Conservation (phyloP, 1,140 invertebrate species). For the Zaprionus nigranus region DNA sequence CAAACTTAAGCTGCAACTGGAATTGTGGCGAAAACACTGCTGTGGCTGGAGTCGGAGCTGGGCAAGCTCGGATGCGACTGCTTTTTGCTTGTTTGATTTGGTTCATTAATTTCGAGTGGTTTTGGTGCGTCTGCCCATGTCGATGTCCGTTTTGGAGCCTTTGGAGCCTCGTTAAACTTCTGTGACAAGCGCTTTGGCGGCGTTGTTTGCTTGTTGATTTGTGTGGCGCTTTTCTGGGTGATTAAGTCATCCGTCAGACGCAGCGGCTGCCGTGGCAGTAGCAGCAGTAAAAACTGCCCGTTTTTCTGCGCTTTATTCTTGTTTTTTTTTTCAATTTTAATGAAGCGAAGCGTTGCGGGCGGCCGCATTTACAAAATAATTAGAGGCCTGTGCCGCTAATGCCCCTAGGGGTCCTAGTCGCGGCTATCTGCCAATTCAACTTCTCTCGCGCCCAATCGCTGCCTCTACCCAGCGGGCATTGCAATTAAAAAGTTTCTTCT, state of each 20-base stretch:
- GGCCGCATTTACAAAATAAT: constrained; percentile 66
- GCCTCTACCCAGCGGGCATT: constrained; percentile 16
- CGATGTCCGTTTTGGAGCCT: constrained; percentile 7
- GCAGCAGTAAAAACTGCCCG: constrained; percentile 15
- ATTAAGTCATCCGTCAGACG: constrained; percentile 76
- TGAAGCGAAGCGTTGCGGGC: constrained; percentile 57
- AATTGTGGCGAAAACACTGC: constrained; percentile 25
- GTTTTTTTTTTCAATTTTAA: constrained; percentile 38
- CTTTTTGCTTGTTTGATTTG: constrained; percentile 70
- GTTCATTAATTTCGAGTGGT: constrained; percentile 74
- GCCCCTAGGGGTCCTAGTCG: constrained; percentile 12
- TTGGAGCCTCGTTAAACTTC: constrained; percentile 56
- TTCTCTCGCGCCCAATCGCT: not conserved
- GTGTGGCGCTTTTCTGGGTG: constrained; percentile 76
- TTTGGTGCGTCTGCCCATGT: constrained; percentile 22
- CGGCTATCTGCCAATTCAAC: constrained; percentile 8
- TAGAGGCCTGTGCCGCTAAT: constrained; percentile 51
- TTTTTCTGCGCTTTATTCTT: constrained; percentile 6
- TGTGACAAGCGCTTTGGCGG: constrained; percentile 48
- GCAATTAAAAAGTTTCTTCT: constrained; percentile 64
- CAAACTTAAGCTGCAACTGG: constrained; percentile 13
- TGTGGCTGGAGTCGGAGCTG: constrained; percentile 24
- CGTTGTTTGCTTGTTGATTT: constrained; percentile 67
- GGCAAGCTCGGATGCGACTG: constrained; percentile 27
- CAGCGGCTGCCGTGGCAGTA: constrained; percentile 21